Percentiles rank a stretch among this genome's conserved stretches.
Evolutionary conservation across 2,797 vertebrate genomes (phyloP).

Genomic region (Picus viridis): DNA sequence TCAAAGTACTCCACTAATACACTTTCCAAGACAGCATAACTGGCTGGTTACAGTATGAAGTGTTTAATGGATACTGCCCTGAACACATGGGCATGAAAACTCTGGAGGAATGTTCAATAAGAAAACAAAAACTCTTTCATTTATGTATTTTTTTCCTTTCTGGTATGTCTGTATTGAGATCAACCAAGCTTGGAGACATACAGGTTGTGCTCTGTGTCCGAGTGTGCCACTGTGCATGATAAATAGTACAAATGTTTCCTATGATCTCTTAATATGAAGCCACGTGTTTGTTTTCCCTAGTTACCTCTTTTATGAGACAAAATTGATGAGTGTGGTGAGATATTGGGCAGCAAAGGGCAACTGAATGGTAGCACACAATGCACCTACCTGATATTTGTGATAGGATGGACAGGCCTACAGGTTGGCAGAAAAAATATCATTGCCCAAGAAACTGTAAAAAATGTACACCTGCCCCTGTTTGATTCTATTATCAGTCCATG

Average conservation of each 20-base stretch:
- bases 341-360: not conserved
- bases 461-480: not conserved
- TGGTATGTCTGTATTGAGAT: not conserved
- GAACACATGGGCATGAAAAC: not conserved
- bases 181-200: not conserved
- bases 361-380: accelerated
- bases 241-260: not conserved
- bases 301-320: not conserved
- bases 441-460: not conserved
- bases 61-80: not conserved
- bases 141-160: not conserved
- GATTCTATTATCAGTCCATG: not conserved
- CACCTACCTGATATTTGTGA: not conserved
- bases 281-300: not conserved
- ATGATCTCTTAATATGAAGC: not conserved
- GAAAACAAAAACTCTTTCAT: not conserved
- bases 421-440: not conserved
- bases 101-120: not conserved
- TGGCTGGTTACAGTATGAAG: not conserved
- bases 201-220: not conserved
- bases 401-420: not conserved
- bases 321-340: accelerated
- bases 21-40: not conserved
- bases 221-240: not conserved
- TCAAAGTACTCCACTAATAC: constrained; percentile 13